Evolutionary conservation across 2,888 invertebrate genomes (phyloP).

Genomic region (Belgica antarctica): DNA sequence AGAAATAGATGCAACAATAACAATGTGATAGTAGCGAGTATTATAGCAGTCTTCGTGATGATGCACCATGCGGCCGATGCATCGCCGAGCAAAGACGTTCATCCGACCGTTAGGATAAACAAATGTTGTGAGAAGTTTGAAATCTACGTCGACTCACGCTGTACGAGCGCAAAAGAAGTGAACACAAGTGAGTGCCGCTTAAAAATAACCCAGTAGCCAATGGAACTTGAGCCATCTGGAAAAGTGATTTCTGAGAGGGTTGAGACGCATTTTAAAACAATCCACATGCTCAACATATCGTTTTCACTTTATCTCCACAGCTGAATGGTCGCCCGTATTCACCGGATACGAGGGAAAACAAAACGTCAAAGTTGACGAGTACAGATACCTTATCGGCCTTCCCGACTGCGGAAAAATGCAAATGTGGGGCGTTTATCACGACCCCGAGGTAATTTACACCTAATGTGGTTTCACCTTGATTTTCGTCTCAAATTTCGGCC

Average conservation of each 20-base stretch:
- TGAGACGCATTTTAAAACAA: too few relatives aligned
- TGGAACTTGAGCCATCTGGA: slow-evolving; percentile 19
- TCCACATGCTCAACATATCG: too few relatives aligned
- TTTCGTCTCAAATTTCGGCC: slow-evolving; percentile 20
- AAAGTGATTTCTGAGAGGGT: slow-evolving; percentile 26
- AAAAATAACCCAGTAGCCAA: background rate
- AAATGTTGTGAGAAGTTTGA: slow-evolving; percentile 78
- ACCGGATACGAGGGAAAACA: slow-evolving; percentile 63
- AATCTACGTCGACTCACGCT: slow-evolving; percentile 66
- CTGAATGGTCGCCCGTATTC: slow-evolving; percentile 63
- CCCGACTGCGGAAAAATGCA: slow-evolving; percentile 71
- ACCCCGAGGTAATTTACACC: slow-evolving; percentile 51
- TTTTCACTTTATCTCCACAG: slow-evolving; percentile 53
- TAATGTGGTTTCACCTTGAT: slow-evolving; percentile 4
- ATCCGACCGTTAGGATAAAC: slow-evolving; percentile 61
- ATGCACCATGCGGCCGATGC: slow-evolving; percentile 24
- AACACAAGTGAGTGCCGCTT: slow-evolving; percentile 60
- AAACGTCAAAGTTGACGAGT: slow-evolving; percentile 59
- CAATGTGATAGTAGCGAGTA: slow-evolving; percentile 42
- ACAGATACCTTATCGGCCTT: slow-evolving; percentile 62
- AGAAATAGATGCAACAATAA: slow-evolving; percentile 33
- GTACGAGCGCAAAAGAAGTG: slow-evolving; percentile 63
- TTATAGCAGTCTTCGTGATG: slow-evolving; percentile 27
- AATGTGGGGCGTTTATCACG: slow-evolving; percentile 67
- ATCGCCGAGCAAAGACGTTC: slow-evolving; percentile 38